Evolutionary conservation across 2,888 invertebrate genomes (phyloP), one percentile per base, ranked within the genome.

Genomic region (Acholoe squamosa): DNA sequence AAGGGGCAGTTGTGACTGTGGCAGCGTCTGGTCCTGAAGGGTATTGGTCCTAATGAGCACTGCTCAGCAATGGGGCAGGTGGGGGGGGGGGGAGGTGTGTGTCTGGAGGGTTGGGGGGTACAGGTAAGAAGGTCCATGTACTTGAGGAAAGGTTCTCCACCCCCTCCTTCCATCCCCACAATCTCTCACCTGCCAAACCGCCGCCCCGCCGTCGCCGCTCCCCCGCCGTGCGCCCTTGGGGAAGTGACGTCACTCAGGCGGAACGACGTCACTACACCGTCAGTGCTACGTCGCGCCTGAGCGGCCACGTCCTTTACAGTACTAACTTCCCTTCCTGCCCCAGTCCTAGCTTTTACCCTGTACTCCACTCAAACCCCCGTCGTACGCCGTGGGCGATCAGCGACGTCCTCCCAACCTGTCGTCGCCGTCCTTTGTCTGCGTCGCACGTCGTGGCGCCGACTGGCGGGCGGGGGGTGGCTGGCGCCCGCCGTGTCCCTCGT

Each of bases 401-500:
- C 61, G 61, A n/a, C 22, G 61, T n/a, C 19, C 61, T n/a, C 19
- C n/a, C 22, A 61, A n/a, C 61, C 61, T n/a, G 71, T 28, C 28
- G 25, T 14, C 28, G 71, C 71, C 61, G 71, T 25, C 71, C 28
- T 71, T 28, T 71, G 71, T 25, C 14, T 22, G 71, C 71, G 71
- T 25, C 71, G 71, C 71, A 28, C 28, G 71, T 28, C 28, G 28
- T 25, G 71, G 25, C 71, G 31, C 71, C 28, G 71, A 25, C 71
- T n/a, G 61, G 14, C 71, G 71, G 25, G 28, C 71, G 71, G 14
- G 28, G 25, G 14, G 28, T 25, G 71, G 25, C 71, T 14, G 25
- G 61, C 28, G 14, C 71, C 61, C 61, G 61, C 7, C 61, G 28
- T 71, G 71, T 71, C 71, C 71, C 71, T 71, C 71, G 71, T 71